Base-by-base conservation (phyloP, 1,140 invertebrate species). In the Lutraria rhynchaena region DNA sequence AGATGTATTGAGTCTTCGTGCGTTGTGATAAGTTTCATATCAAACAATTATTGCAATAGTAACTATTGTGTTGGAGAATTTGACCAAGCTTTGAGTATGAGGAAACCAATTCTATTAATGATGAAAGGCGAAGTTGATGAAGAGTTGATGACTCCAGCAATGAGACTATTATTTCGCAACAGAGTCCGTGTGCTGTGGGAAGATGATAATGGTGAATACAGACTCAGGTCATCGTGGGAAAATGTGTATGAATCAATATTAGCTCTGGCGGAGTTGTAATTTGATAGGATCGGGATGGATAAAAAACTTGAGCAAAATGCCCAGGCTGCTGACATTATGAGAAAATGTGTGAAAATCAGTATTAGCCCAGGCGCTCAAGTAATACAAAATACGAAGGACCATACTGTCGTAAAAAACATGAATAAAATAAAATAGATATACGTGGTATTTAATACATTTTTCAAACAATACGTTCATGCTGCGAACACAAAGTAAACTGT, bases 101-200 rank as follows among this genome's bases (percentile, higher is more conserved):
- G 27, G 27, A 58, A 58, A 24, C 55, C 55, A 58, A 31, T 58
- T 22, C 15, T 58, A n/a, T 24, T 58, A 24, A 24, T 58, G 55
- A 29, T 24, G 22, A 58, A 58, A 24, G 55, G 55, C 15, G 55
- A 58, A 22, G 22, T 58, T 58, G 22, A 58, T 24, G 27, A 22
- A n/a, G 31, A 58, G 13, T 4, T 29, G 31, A 13, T 29, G 24
- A 22, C 55, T 22, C 24, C 24, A 58, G 13, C 24, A 24, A 58
- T 58, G 24, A 5, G 27, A 24, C 13, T 58, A 2, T 58, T 58
- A 9, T 9, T 29, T 58, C 55, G 55, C 15, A 15, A 13, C 3
- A 58, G 27, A 22, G 55, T 58, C 13, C 13, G 55, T n/a, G 27
- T 58, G 15, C 13, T n/a, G 22, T 58, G 24, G 24, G 55, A 31